A percentile compares a stretch with the other conserved stretches of the same genome.
Conservation (phyloP, 2,888 invertebrate genomes). For the Drosophila dives region DNA sequence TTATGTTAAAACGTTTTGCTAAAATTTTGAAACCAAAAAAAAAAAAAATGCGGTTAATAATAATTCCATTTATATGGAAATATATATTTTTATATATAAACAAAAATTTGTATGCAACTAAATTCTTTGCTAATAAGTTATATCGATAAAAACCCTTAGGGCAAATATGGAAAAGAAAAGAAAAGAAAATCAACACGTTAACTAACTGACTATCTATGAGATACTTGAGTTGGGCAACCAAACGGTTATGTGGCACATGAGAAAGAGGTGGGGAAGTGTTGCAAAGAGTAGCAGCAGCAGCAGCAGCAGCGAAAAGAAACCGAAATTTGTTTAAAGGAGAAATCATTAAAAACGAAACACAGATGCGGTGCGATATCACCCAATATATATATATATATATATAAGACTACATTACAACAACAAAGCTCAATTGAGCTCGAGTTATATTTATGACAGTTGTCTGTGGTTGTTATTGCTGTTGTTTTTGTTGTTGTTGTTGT, state of each 20-base stretch:
- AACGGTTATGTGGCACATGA: slow-evolving; percentile 31
- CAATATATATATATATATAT: slow-evolving; percentile 5
- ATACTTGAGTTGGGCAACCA: slow-evolving; percentile 26
- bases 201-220: slow-evolving; percentile 25
- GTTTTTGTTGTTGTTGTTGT: slow-evolving; percentile 6
- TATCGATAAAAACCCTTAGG: slow-evolving; percentile 23
- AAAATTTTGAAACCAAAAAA: background rate
- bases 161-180: background rate
- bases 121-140: slow-evolving; percentile 21
- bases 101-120: background rate
- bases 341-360: slow-evolving; percentile 60
- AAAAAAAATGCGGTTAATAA: background rate
- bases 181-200: slow-evolving; percentile 11
- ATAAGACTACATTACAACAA: slow-evolving; percentile 18
- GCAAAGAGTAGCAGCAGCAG: no score
- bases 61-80: no score
- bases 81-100: no score
- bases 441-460: slow-evolving; percentile 77
- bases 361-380: slow-evolving; percentile 33
- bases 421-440: slow-evolving; percentile 72
- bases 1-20: background rate
- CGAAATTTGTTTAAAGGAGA: slow-evolving; percentile 72
- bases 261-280: no score
- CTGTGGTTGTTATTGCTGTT: slow-evolving; percentile 20
- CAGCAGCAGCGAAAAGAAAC: slow-evolving; percentile 19